These are phyloP conservation scores for Margarornis squamiger DNA, from an alignment of 2,797 vertebrate genomes.

Conservation along the genomic window DNA sequence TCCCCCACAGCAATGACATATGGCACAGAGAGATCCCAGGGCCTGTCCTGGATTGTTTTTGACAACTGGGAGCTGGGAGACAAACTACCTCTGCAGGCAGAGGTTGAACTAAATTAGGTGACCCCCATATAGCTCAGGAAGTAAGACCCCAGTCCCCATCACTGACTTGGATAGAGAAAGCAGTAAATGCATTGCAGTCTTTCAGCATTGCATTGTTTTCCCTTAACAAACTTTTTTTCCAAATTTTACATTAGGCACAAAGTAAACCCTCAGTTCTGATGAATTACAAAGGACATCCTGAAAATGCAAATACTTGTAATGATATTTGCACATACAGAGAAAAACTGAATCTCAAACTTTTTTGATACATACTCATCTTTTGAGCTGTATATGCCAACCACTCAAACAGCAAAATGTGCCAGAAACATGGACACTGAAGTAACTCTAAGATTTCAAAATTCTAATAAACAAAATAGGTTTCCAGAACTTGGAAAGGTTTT, in stretches of 20 bases:
- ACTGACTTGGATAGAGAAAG: neutral
- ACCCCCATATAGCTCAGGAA: neutral
- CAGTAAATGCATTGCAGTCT: neutral
- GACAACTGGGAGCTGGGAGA: slow-evolving; percentile 34
- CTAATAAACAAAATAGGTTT: neutral
- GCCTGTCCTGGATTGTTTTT: slow-evolving; percentile 51
- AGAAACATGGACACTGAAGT: neutral
- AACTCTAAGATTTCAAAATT: neutral
- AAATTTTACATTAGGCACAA: neutral
- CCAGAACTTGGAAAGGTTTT: neutral
- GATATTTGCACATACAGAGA: neutral
- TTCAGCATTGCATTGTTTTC: neutral
- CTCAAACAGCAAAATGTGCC: neutral
- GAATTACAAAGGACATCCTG: neutral
- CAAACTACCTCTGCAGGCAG: slow-evolving; percentile 19
- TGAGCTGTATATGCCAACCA: neutral
- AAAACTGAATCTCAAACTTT: neutral
- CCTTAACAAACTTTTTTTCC: neutral
- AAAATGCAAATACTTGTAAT: neutral
- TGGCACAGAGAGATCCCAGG: slow-evolving; percentile 59
- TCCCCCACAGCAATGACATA: slow-evolving; percentile 72
- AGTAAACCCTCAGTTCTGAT: neutral
- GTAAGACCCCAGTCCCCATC: neutral
- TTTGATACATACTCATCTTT: neutral
- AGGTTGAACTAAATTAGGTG: neutral